Evolutionary conservation across 2,113 vertebrate genomes (phyloP), one percentile per base, ranked within the genome.

Genomic region (Hemicordylus capensis): DNA sequence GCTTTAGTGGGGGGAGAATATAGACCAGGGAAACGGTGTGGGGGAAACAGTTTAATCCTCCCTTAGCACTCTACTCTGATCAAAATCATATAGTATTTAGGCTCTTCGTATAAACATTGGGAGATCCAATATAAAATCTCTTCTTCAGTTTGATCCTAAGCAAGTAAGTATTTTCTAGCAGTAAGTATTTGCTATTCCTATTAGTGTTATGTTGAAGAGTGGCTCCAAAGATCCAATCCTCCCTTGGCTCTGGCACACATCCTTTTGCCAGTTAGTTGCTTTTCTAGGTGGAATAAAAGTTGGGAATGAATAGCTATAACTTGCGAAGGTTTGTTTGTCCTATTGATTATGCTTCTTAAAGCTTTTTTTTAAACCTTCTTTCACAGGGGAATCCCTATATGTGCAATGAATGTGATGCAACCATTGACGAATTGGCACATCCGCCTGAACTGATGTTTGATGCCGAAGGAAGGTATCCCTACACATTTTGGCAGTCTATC

Each of bases 321-420:
- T 37, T 70, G 48, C 54, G 75, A 70, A 77, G 78, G 24, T 64
- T 22, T 15, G 63, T 84, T 64, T 7, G 24, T 54, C n/a, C 44
- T 64, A 51, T 44, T 6, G n/a, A 66, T 44, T 22, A 64, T 37
- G 58, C 58, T 17, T 79, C 83, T 85, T 58, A 84, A 48, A 67
- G 19, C 31, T 69, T 19, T 58, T 86, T 90, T 90, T 93, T 83
- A 87, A 95, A 85, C 95, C 86, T 93, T 85, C 88, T 83, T 93
- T 81, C 94, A 64, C 80, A 99, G 98, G 98, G 99, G 80, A 99
- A 99, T 94, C 99, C 98, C 22, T 99, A 99, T 96, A 99, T 99
- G 99, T 99, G 99, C 95, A 99, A 99, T 95, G 99, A 99, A 94
- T 99, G 98, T 92, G 98, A 99, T 22, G 98, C 98, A 0, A 97